Base-by-base conservation (phyloP, 1,140 invertebrate species). In the Cydia amplana region DNA sequence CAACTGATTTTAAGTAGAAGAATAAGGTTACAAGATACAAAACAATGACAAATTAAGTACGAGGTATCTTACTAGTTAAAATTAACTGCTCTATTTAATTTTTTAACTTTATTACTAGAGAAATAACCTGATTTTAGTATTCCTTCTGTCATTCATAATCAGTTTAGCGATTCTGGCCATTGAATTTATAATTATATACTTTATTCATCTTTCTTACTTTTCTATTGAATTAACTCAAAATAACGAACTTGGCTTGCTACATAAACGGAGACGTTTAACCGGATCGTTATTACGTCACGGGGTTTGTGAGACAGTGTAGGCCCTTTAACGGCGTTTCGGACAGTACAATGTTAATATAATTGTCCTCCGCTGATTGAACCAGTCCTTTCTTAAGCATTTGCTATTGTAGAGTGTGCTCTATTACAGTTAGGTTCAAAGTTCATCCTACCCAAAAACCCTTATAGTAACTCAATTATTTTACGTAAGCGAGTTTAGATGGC, bases 331-430 rank as follows among this genome's bases (percentile, higher is more conserved):
- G 25, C 28, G 55, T 60, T 23, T 60, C 65, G 65, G 65, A 70
- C 65, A 70, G 43, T 18, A 36, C 36, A 70, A 70, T 70, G 65
- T 70, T 70, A 70, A 70, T 70, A 70, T 70, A 70, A 70, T 70
- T 70, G 65, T 70, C 65, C 65, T 36, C 6, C 28, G 65, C 1
- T 70, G 65, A 70, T 70, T 20, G 55, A 60, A 20, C 55, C 20
- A 12, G 55, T 20, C 20, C 55, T 60, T 23, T 12, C 55, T 60
- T 60, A 60, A 60, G 55, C 55, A 9, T 60, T 23, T 60, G 20
- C 6, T 60, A 23, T 60, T 60, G 55, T 60, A 20, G 20, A 60
- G 16, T 60, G 55, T 20, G 55, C 55, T 60, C n/a, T 60, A 10
- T 9, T 60, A 60, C 9, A 23, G 18, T 60, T 12, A 18, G 10